phyloP scores from a whole-genome alignment of 1,140 invertebrate genomes.

The Hyphantria cunea region DNA sequence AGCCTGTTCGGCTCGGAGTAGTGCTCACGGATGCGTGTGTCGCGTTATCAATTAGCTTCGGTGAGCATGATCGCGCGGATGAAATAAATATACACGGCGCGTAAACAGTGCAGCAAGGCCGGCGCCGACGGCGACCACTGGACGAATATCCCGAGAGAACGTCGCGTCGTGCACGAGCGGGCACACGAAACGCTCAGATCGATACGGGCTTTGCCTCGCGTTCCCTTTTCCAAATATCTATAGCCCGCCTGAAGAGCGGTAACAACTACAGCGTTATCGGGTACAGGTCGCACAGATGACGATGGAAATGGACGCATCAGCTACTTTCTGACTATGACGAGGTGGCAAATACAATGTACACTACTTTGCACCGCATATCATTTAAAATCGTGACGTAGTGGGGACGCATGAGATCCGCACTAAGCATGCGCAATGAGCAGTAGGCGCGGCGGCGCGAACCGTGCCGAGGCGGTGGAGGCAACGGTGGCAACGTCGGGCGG shows the following conservation, averaged over 20 bases:
- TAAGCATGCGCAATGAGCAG: conserved; percentile 62
- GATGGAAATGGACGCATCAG: conserved; percentile 38
- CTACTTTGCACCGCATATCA: conserved; percentile 51
- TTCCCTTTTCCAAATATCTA: conserved; percentile 59
- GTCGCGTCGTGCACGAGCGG: conserved; percentile 69
- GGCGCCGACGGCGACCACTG: conserved; percentile 75
- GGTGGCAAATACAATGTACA: conserved; percentile 42
- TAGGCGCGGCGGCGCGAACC: conserved; percentile 61
- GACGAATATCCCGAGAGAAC: conserved; percentile 74
- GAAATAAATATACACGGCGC: conserved; percentile 62
- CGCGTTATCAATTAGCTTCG: conserved; percentile 67
- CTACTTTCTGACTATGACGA: conserved; percentile 41
- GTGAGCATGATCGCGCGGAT: conserved; percentile 68
- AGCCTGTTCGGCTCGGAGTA: conserved; percentile 38
- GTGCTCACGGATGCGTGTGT: conserved; percentile 52
- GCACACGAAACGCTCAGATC: conserved; percentile 70
- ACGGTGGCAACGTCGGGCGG: conserved; percentile 47
- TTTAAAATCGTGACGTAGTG: conserved; percentile 64
- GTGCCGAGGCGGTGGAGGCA: conserved; percentile 46
- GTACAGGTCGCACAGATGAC: conserved; percentile 17
- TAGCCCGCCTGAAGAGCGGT: conserved; percentile 33
- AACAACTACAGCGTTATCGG: conserved; percentile 27
- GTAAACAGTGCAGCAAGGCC: conserved; percentile 73
- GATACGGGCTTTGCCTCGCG: conserved; percentile 67
- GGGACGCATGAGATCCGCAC: conserved; percentile 49